Conservation (phyloP, 2,113 vertebrate genomes). For the Crocuta crocuta region DNA sequence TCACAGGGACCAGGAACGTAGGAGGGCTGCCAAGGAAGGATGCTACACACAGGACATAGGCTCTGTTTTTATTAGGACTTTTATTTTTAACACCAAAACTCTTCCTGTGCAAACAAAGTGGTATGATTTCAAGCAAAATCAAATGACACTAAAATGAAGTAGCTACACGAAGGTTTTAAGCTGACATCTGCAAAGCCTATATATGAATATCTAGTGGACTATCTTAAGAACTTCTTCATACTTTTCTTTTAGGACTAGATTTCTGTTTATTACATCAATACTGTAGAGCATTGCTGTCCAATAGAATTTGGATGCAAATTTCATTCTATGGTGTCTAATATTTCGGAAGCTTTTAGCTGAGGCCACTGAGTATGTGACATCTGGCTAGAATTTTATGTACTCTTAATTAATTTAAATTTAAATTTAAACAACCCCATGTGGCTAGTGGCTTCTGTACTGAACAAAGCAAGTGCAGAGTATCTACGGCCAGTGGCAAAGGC, state of each 20-base stretch:
- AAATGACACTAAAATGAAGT: constrained; percentile 79
- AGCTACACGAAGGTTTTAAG: constrained; percentile 72
- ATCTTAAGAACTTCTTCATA: constrained; percentile 72
- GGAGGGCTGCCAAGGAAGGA: constrained; percentile 42
- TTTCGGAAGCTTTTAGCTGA: neutral
- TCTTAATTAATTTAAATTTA: neutral
- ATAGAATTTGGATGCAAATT: neutral
- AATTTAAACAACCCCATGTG: neutral
- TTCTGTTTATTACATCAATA: neutral
- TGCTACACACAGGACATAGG: constrained; percentile 49
- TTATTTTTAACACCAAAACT: neutral
- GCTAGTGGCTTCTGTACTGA: neutral
- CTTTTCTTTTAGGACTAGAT: neutral
- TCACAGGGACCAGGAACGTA: constrained; percentile 65
- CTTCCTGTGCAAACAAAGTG: constrained; percentile 64
- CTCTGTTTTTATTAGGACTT: constrained; percentile 53
- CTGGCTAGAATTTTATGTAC: neutral
- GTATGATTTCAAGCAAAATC: constrained; percentile 78
- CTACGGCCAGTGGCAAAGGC: neutral
- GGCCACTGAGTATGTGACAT: neutral
- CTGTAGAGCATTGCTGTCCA: neutral
- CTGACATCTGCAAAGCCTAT: constrained; percentile 76
- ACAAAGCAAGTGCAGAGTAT: neutral
- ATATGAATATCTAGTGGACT: constrained; percentile 69
- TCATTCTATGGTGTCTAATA: neutral